Base-by-base conservation (phyloP, 2,888 invertebrate genomes). In the Mythimna albipuncta region DNA sequence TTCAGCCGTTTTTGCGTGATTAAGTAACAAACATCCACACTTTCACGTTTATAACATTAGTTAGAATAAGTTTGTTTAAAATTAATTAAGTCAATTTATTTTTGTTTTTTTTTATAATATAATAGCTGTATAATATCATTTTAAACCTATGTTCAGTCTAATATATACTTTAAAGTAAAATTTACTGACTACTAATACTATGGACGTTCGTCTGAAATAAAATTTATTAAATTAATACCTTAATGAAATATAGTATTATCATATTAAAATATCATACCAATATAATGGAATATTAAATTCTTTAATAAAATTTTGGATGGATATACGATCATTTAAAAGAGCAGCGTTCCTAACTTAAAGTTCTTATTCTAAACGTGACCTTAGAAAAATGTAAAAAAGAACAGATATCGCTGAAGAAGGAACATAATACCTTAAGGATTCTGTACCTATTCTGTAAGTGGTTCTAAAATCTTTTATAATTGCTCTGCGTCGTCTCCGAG, bases 381-480 rank as follows among this genome's bases (percentile, higher is more conserved):
- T 75, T 79, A 79, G 26, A 71, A 72, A 70, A 69, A 55, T 57
- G n/a, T 57, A 52, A 67, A 77, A 77, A 64, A 26, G 26, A 62
- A 69, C 26, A 65, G 54, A 77, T 64, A 71, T 65, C 10, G n/a
- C 13, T 77, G 35, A 66, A 71, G 68, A 74, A 77, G 59, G 72
- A 81, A 73, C 61, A 69, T 16, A 67, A 69, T 79, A 77, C 61
- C 69, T 68, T 62, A 62, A 63, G 35, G 72, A 74, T 62, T 70
- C 19, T 64, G 57, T 65, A 69, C 78, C 66, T 71, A 75, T 77
- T 71, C 73, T 78, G 72, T 82, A 83, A 86, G 74, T 76, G 82
- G 68, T 68, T 79, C 75, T 84, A 89, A 87, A 86, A 85, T 87
- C 85, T 87, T 86, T 88, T 87, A 83, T 90, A 90, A 90, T 90